Conservation (phyloP, 2,888 invertebrate species). For the Spodoptera littoralis region DNA sequence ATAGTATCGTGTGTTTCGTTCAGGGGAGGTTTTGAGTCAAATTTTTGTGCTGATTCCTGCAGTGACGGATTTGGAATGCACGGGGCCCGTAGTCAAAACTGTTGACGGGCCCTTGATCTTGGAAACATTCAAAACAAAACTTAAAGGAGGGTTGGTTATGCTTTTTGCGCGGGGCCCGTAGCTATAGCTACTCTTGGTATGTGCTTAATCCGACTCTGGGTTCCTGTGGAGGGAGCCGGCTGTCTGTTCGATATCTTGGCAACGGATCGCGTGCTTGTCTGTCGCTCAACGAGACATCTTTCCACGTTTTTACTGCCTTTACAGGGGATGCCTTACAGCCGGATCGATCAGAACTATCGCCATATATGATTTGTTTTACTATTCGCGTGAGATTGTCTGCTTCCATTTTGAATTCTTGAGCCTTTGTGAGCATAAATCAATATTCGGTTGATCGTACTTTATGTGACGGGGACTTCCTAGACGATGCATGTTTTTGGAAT, state of each 20-base stretch:
- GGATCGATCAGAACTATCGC: slow-evolving; percentile 75
- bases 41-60: slow-evolving; percentile 43
- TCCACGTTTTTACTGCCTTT: slow-evolving; percentile 78
- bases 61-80: too few relatives aligned
- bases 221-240: slow-evolving; percentile 51
- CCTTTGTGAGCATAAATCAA: slow-evolving; percentile 45
- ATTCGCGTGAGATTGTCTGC: slow-evolving; percentile 61
- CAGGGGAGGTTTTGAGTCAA: slow-evolving; percentile 24
- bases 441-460: slow-evolving; percentile 32
- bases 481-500: slow-evolving; percentile 12
- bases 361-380: slow-evolving; percentile 82
- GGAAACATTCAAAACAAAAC: too few relatives aligned
- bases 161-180: too few relatives aligned
- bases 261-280: slow-evolving; percentile 80
- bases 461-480: slow-evolving; percentile 37
- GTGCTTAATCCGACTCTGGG: neutral
- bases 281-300: slow-evolving; percentile 70
- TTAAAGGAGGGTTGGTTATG: too few relatives aligned
- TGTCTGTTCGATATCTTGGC: slow-evolving; percentile 83
- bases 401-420: slow-evolving; percentile 48
- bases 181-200: too few relatives aligned
- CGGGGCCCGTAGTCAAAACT: too few relatives aligned
- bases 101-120: too few relatives aligned
- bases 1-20: slow-evolving; percentile 36
- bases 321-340: slow-evolving; percentile 61